Base-by-base conservation (phyloP, 2,888 invertebrate species). In the Campoplex capitator region DNA sequence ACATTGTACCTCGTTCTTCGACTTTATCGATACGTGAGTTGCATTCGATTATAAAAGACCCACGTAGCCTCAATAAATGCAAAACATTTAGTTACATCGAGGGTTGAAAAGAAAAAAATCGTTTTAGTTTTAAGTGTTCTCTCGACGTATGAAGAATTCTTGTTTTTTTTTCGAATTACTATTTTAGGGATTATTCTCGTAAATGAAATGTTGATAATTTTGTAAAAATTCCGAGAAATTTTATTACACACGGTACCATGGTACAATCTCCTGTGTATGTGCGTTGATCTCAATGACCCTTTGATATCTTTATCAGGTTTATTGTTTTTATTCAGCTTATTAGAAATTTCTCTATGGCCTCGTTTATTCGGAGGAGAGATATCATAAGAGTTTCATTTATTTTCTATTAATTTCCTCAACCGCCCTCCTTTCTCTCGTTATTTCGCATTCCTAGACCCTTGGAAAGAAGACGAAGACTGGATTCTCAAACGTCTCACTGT, bases 21-120 rank as follows among this genome's bases (percentile, higher is more conserved):
- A 48, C 23, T 67, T 86, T 85, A 85, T 85, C 86, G 86, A 83
- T 79, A 83, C 83, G 86, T 79, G 86, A 79, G 79, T 71, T 28
- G 86, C 28, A 83, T 79, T 65, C 68, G 54, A 76, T 38, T 16
- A 23, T 71, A 67, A 65, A 65, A 70, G 56, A 51, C 51, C 51
- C 67, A 13, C 18, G n/a, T 16, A 11, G 8, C 18, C 11, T 28
- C 42, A 18, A 42, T 42, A n/a, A n/a, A 38, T 38, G 42, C 67
- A 8, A 32, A 32, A 62, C 62, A 18, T 73, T 35, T 54, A 54
- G 73, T 32, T 18, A 13, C 62, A 16, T 32, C 1, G 16, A 62
- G 16, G 32, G 16, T 32, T 16, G 4, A 62, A 51, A 62, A 54
- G 18, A 35, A 51, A n/a, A 35, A 68, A 3, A n/a, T 65, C 35